Base-by-base conservation (phyloP, 2,888 invertebrate species). In the Calliscelio sp. region DNA sequence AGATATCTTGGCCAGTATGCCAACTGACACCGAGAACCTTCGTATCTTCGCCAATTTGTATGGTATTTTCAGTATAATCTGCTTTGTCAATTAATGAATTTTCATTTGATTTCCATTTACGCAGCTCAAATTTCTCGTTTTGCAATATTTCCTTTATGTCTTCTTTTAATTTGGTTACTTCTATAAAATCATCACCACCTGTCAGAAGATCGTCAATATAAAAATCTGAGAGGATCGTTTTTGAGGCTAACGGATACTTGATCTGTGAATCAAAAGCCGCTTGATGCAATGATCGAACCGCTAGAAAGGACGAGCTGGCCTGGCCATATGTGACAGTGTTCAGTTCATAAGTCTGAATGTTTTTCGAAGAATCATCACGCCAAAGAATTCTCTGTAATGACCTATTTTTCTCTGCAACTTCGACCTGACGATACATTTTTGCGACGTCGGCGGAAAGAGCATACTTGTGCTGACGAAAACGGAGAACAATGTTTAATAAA, bases 371-470 rank as follows among this genome's bases (percentile, higher is more conserved):
- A 10, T 82, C 57, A 0, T 68, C 44, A 14, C 88, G 59, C 91
- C 90, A 91, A 1, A 91, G 22, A 14, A 91, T 90, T 5, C 87
- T 51, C 14, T 89, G 89, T 20, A 78, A 86, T 14, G 86, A 71
- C 2, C 80, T 55, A 66, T 90, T 86, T 11, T 83, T 77, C 0
- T 59, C 46, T 6, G 20, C 57, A 2, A 87, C 41, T 25, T n/a
- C 22, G 10, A 89, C 55, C 68, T 87, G 86, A 0, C 88, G 86
- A 59, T 88, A 20, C 89, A 90, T 91, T 81, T 91, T 89, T 5
- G 77, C 86, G 28, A 92, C 86, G 70, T 91, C 91, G 14, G 87
- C 90, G 8, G 87, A 87, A 5, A 90, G 28, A 0, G 87, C 88
- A 28, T 87, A 84, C 1, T 18, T 24, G 57, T 88, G 81, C 18